Base-by-base conservation (phyloP, 2,797 vertebrate species). In the Pseudomugil gertrudae region DNA sequence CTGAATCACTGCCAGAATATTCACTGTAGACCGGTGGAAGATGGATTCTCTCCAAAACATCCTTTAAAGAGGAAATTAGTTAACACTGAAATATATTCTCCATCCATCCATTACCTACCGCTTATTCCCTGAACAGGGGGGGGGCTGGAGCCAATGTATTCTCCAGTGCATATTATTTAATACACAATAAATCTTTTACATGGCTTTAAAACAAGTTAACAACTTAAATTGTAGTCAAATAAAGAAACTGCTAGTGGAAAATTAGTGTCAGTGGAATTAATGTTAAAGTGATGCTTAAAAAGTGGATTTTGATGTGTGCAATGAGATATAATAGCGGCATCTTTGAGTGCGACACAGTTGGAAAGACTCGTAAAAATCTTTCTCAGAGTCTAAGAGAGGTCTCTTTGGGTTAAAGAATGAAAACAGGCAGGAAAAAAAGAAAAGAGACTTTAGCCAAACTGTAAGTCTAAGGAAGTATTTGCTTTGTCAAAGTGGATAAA, bases 1-100 rank as follows among this genome's bases (percentile, higher is more conserved):
- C 63, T 86, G 62, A 88, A 78, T 84, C 67, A 50, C 71, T 85
- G 75, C 66, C 78, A 85, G 67, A 76, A 59, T 85, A 84, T 75
- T 90, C 90, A 59, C 57, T 62, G 66, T 36, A 57, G 53, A 66
- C 74, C 73, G 47, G 36, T 76, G 33, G 57, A 54, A 63, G 33
- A 65, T 74, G 70, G 69, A 84, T 56, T 32, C 35, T 36, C 67
- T 76, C 70, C 74, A 75, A 47, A 60, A 80, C 19, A 33, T 65
- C 68, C 67, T 80, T 78, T 62, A 57, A 69, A 66, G 17, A 27
- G 55, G 30, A 52, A 54, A 61, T 63, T 19, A 11, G 63, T 77
- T 62, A 3, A 69, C 30, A 47, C 57, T 58, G 27, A 52, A 61
- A 55, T 36, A 57, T 56, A n/a, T n/a, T n/a, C n/a, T n/a, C n/a